Evolutionary conservation across 2,113 vertebrate genomes (phyloP).

Genomic region (Hippocampus comes): DNA sequence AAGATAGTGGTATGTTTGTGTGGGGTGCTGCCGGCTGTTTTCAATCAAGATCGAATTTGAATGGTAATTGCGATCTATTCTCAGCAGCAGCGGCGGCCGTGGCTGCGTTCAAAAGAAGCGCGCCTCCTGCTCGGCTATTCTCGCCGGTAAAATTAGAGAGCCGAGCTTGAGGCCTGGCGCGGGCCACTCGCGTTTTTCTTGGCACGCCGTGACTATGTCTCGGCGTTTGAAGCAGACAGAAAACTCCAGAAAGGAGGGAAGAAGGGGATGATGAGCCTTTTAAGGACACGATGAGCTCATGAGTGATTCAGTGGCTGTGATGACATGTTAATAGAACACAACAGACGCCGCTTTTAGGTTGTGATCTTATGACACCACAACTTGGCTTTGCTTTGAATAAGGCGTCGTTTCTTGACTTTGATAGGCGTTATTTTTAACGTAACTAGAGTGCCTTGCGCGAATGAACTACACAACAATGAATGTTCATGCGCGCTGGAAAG

Average conservation of each 20-base stretch:
- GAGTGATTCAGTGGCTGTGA: slow-evolving; percentile 24
- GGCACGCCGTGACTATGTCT: slow-evolving; percentile 39
- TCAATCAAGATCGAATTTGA: slow-evolving; percentile 33
- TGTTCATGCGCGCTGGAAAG: neutral
- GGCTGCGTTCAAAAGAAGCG: neutral
- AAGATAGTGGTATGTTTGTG: neutral
- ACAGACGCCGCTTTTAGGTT: slow-evolving; percentile 31
- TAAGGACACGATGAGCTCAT: slow-evolving; percentile 54
- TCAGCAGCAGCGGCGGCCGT: neutral
- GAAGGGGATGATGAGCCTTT: slow-evolving; percentile 50
- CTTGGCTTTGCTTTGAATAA: slow-evolving; percentile 11
- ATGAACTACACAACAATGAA: neutral
- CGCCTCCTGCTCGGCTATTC: slow-evolving; percentile 21
- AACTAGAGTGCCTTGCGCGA: neutral
- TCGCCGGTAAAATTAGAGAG: slow-evolving; percentile 33
- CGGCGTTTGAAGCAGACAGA: slow-evolving; percentile 30
- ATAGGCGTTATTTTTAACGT: neutral
- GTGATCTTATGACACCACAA: slow-evolving; percentile 22
- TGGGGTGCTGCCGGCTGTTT: slow-evolving; percentile 4
- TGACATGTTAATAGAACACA: slow-evolving; percentile 8
- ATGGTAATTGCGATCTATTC: slow-evolving; percentile 21
- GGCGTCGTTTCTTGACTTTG: neutral
- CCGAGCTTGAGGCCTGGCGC: slow-evolving; percentile 20
- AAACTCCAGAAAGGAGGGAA: slow-evolving; percentile 32
- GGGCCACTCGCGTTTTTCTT: slow-evolving; percentile 41